Percentiles rank a stretch among this genome's conserved stretches.
Conservation (phyloP, 2,888 invertebrate genomes). For the Teinopalpus imperialis region DNA sequence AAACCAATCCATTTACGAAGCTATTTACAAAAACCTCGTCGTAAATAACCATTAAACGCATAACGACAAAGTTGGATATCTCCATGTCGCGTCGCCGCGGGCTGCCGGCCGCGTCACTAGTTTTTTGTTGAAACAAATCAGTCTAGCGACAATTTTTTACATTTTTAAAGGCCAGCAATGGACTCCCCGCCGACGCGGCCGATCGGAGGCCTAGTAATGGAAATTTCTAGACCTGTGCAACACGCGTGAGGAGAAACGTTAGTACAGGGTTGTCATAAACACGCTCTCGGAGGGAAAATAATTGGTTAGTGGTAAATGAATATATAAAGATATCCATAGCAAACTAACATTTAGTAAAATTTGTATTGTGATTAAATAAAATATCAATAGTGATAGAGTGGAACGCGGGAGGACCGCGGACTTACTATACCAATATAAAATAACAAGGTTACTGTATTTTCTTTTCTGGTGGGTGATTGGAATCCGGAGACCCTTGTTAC, state of each 20-base stretch:
- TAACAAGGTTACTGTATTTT: too few relatives aligned
- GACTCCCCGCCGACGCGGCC: constrained; percentile 9
- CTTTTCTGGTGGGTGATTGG: too few relatives aligned
- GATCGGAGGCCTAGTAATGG: constrained; percentile 10
- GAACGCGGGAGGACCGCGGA: too few relatives aligned
- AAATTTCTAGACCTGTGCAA: constrained; percentile 18
- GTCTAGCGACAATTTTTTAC: constrained; percentile 16
- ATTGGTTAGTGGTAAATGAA: too few relatives aligned
- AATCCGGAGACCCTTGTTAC: too few relatives aligned
- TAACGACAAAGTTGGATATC: constrained; percentile 16
- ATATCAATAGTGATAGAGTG: too few relatives aligned
- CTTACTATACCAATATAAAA: too few relatives aligned
- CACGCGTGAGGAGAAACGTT: constrained; percentile 9
- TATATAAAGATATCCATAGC: too few relatives aligned
- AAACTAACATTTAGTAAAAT: too few relatives aligned
- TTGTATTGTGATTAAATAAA: too few relatives aligned
- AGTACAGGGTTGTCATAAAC: constrained; percentile 16
- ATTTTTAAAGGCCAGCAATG: constrained; percentile 3
- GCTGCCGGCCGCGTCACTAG: background rate
- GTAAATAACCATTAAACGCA: constrained; percentile 14
- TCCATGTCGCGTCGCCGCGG: background rate
- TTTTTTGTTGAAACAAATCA: constrained; percentile 15
- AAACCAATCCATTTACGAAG: background rate
- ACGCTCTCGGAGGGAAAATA: background rate
- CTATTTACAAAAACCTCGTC: constrained; percentile 2